Conservation (phyloP, 2,888 invertebrate species). For the Trilocha varians region DNA sequence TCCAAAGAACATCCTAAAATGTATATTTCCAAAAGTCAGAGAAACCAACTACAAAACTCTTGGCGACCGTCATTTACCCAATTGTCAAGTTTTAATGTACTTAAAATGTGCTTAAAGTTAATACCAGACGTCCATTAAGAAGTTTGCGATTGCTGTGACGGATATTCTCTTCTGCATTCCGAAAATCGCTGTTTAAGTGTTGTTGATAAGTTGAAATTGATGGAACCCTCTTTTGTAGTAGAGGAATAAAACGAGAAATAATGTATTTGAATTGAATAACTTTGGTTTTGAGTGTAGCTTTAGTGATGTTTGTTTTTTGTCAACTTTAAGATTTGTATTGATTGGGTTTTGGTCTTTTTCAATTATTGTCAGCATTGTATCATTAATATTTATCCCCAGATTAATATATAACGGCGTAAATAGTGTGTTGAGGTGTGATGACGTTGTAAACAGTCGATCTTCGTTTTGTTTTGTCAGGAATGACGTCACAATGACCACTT, state of each 20-base stretch:
- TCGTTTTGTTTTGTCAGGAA: too few relatives aligned
- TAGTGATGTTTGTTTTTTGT: too few relatives aligned
- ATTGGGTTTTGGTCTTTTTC: too few relatives aligned
- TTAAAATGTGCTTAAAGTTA: conserved; percentile 47
- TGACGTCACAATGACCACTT: too few relatives aligned
- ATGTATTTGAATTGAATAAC: too few relatives aligned
- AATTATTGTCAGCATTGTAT: too few relatives aligned
- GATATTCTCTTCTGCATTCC: conserved; percentile 25
- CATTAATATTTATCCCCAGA: too few relatives aligned
- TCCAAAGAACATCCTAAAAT: background rate
- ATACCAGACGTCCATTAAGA: conserved; percentile 51
- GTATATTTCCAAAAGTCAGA: conserved; percentile 1
- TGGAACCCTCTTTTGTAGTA: conserved; percentile 4
- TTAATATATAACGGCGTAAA: too few relatives aligned
- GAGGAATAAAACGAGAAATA: background rate
- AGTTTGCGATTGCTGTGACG: conserved; percentile 41
- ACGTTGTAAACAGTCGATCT: too few relatives aligned
- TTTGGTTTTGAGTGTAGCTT: too few relatives aligned
- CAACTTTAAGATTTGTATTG: too few relatives aligned
- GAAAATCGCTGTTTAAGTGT: conserved; percentile 28
- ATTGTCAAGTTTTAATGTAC: conserved; percentile 44
- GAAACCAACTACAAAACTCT: conserved; percentile 15
- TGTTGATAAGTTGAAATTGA: conserved; percentile 16
- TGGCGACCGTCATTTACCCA: conserved; percentile 32
- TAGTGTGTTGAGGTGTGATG: too few relatives aligned